Evolutionary conservation across 2,113 vertebrate species (phyloP).

Genomic region (Erythrolamprus reginae): DNA sequence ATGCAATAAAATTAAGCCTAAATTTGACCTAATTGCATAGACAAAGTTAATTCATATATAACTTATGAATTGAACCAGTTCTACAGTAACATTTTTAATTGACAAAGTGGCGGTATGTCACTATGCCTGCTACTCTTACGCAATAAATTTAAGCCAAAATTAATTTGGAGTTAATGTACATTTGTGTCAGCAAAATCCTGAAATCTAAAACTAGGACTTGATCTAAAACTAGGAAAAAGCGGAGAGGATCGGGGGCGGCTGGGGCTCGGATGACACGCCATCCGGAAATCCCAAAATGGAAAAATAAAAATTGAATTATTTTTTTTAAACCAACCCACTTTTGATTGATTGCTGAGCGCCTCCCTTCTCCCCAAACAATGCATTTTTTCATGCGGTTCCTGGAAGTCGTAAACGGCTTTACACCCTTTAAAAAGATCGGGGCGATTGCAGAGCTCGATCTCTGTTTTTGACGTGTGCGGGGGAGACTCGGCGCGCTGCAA

Average conservation of each 20-base stretch:
- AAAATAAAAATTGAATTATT: too few relatives aligned
- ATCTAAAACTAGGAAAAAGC: not conserved
- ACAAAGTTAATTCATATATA: not conserved
- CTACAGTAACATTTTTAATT: not conserved
- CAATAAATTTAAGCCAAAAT: not conserved
- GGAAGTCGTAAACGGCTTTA: not conserved
- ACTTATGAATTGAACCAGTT: not conserved
- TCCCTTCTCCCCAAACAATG: not conserved
- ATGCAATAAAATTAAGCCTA: not conserved
- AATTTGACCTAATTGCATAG: not conserved
- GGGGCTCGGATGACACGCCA: not conserved
- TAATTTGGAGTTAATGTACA: not conserved
- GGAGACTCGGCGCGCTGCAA: not conserved
- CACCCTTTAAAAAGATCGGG: too few relatives aligned
- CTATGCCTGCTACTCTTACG: not conserved
- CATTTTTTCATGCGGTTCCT: not conserved
- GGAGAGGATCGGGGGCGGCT: not conserved
- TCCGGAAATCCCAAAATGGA: not conserved
- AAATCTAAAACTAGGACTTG: not conserved
- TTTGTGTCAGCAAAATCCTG: not conserved
- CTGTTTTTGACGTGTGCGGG: not conserved
- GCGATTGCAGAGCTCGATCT: not conserved
- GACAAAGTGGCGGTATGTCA: not conserved
- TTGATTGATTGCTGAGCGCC: not conserved
- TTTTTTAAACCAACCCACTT: too few relatives aligned